Evolutionary conservation across 2,888 invertebrate genomes (phyloP).

Genomic region (Augiades crinisus): DNA sequence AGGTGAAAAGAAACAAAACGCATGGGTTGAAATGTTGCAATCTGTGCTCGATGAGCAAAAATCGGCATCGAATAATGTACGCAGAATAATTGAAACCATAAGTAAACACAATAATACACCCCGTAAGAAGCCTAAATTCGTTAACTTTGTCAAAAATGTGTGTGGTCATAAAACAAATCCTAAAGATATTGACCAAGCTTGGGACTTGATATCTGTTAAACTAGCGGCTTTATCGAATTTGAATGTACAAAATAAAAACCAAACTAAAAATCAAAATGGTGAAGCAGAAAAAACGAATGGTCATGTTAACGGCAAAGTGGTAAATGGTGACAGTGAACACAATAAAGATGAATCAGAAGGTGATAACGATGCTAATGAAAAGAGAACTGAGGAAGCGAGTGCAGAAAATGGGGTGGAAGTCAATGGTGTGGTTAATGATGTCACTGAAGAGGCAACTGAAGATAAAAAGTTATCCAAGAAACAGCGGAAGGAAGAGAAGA

Average conservation of each 20-base stretch:
- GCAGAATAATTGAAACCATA: constrained; percentile 84
- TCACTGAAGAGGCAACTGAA: constrained; percentile 33
- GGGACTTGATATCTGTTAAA: constrained; percentile 83
- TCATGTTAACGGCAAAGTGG: constrained; percentile 21
- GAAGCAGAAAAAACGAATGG: constrained; percentile 35
- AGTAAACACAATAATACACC: constrained; percentile 91
- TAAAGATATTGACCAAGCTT: constrained; percentile 84
- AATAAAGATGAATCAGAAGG: constrained; percentile 23
- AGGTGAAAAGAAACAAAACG: constrained; percentile 92
- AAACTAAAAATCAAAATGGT: constrained; percentile 44
- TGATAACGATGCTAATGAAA: constrained; percentile 23
- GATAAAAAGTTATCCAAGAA: constrained; percentile 62
- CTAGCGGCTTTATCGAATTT: constrained; percentile 68
- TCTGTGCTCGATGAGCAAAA: constrained; percentile 82
- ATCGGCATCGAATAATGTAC: constrained; percentile 78
- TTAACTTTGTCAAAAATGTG: constrained; percentile 87
- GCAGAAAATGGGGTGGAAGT: constrained; percentile 32
- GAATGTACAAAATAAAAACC: constrained; percentile 42
- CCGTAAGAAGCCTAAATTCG: constrained; percentile 91
- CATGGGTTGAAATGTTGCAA: constrained; percentile 89
- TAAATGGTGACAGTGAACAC: constrained; percentile 24
- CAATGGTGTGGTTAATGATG: constrained; percentile 33
- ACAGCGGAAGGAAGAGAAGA: constrained; percentile 72
- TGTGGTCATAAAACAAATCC: constrained; percentile 80
- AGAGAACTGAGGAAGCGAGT: constrained; percentile 26